Conservation (phyloP, 1,140 invertebrate species). For the Macrosteles quadrilineatus region DNA sequence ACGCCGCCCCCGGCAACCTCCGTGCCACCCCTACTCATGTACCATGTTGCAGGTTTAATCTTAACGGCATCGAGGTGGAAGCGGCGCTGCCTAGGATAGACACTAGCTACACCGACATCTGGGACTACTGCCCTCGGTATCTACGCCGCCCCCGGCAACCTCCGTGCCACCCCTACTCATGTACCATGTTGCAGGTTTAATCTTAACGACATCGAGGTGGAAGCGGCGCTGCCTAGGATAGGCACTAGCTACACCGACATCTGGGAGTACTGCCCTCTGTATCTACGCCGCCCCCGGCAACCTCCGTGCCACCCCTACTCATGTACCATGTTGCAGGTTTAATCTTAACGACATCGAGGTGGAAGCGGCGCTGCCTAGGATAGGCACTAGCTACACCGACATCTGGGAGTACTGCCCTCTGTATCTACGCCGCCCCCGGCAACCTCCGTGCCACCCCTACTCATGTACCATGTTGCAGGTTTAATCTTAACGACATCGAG, state of each 20-base stretch:
- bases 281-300: too few relatives aligned
- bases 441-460: slow-evolving; percentile 71
- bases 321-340: slow-evolving; percentile 61
- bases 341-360: slow-evolving; percentile 81
- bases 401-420: slow-evolving; percentile 84
- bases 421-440: slow-evolving; percentile 70
- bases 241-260: slow-evolving; percentile 74
- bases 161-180: slow-evolving; percentile 63
- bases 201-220: too few relatives aligned
- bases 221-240: slow-evolving; percentile 58
- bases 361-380: slow-evolving; percentile 78
- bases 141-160: slow-evolving; percentile 62
- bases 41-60: slow-evolving; percentile 67
- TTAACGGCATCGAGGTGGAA: slow-evolving; percentile 82
- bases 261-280: too few relatives aligned
- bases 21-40: background rate
- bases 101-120: slow-evolving; percentile 81
- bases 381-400: slow-evolving; percentile 85
- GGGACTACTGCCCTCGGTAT: slow-evolving; percentile 83
- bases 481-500: too few relatives aligned
- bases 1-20: too few relatives aligned
- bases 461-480: too few relatives aligned
- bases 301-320: slow-evolving; percentile 1
- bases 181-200: too few relatives aligned
- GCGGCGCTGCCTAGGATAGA: slow-evolving; percentile 84